These are phyloP conservation scores for Odontamblyopus lacepedii DNA, from an alignment of 2,797 vertebrate genomes.

Conservation along the genomic window DNA sequence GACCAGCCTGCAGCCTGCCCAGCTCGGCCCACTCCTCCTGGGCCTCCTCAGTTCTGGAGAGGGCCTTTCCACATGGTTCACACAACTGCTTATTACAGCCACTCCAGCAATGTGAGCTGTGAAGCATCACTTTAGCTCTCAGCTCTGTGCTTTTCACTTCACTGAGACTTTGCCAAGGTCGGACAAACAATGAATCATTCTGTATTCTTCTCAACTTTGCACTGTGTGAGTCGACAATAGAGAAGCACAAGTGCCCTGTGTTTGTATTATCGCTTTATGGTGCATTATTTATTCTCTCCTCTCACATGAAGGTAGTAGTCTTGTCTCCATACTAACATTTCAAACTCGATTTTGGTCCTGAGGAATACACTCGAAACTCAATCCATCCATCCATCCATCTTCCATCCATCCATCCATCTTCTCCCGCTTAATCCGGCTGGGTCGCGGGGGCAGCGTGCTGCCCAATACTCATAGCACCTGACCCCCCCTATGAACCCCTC, in stretches of 20 bases:
- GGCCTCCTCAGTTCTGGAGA: conserved; percentile 49
- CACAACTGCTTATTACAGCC: neutral
- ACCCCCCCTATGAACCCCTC: too few species aligned
- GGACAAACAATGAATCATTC: neutral
- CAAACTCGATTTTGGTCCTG: too few species aligned
- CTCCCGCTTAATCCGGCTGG: too few species aligned
- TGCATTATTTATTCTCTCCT: too few species aligned
- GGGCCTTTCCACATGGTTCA: neutral
- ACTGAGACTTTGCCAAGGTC: conserved; percentile 6
- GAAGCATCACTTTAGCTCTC: conserved; percentile 3
- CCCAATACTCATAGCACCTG: too few species aligned
- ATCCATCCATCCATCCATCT: too few species aligned
- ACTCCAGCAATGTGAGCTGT: neutral
- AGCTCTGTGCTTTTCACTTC: neutral
- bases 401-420: too few species aligned
- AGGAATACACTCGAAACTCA: too few species aligned
- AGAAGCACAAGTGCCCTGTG: neutral
- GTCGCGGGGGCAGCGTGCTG: too few species aligned
- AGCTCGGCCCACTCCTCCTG: neutral
- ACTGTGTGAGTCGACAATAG: neutral
- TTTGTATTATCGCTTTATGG: neutral
- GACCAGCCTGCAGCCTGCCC: too few species aligned
- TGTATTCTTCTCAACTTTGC: neutral
- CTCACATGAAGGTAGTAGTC: too few species aligned
- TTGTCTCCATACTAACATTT: too few species aligned